Base-by-base conservation (phyloP, 23 tunicate species). In the Styela clava region DNA sequence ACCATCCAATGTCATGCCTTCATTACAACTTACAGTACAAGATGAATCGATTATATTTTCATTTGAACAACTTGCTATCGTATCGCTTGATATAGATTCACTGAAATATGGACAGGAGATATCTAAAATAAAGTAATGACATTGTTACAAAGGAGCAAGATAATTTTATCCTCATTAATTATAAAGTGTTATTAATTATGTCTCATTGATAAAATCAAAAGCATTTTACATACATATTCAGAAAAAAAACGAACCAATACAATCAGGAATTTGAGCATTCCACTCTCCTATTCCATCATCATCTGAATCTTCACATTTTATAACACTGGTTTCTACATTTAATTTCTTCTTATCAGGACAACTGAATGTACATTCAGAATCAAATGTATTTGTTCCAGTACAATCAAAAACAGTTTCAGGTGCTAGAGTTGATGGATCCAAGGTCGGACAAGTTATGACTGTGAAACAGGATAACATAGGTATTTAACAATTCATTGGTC, bases 311-410 rank as follows among this genome's bases (percentile, higher is more conserved):
- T 16, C 31, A 22, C 71, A 67, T 28, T 27, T 67, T 25, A 67
- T 28, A 18, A 29, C 21, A 16, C n/a, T 21, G 21, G 22, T 28
- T 1, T 67, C 31, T 25, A 18, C 22, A 67, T 67, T 67, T 28
- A 67, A 29, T 67, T 1, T 67, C 22, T 21, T 67, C 22, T 28
- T 28, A 0, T 67, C 30, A 27, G 71, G 71, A 67, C 71, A 67
- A 67, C 71, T 67, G 31, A 67, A 67, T 25, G 31, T 67, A 67
- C 71, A 67, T 67, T 67, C 71, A 1, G 71, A 67, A 67, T 67
- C 31, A 25, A 18, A 27, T 67, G 16, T 1, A 29, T 67, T 1
- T 16, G 0, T 25, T 25, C 31, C 71, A 29, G 71, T 67, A 23
- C 71, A 67, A 16, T 67, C 31, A 27, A 18, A 67, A 18, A 67